Percentiles rank a stretch among this genome's conserved stretches.
These are phyloP conservation scores for Toxotes lorentzi DNA, from an alignment of 2,797 vertebrate species.

Conservation along the genomic window DNA sequence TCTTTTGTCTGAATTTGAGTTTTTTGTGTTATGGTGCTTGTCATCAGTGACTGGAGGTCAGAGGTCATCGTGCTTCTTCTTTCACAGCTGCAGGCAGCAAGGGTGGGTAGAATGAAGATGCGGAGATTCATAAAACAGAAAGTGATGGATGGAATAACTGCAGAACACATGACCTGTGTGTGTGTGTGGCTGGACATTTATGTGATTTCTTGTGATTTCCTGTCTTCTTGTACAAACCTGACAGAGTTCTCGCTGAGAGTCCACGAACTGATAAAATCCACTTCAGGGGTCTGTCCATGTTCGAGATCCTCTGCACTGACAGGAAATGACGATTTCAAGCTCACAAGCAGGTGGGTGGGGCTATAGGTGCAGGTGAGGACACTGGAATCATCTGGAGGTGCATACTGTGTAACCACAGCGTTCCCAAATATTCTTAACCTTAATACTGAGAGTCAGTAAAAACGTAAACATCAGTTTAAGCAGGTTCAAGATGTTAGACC, in stretches of 20 bases:
- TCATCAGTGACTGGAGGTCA: conserved; percentile 47
- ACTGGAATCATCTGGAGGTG: too few relatives aligned
- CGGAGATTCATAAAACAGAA: conserved; percentile 53
- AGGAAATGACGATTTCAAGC: background rate
- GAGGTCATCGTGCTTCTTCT: conserved; percentile 36
- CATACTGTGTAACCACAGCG: too few relatives aligned
- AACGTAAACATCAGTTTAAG: too few relatives aligned
- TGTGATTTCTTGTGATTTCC: background rate
- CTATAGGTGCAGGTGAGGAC: too few relatives aligned
- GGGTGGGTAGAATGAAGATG: conserved; percentile 16
- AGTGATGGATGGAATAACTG: conserved; percentile 47
- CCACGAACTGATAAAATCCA: background rate
- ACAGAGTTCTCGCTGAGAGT: background rate
- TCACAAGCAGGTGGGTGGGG: background rate
- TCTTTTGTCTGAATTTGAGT: too few relatives aligned
- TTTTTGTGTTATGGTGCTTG: background rate
- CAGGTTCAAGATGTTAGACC: too few relatives aligned
- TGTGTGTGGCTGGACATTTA: too few relatives aligned
- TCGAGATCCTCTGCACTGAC: background rate
- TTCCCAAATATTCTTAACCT: too few relatives aligned
- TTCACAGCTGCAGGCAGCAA: conserved; percentile 48
- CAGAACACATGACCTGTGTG: conserved; percentile 41
- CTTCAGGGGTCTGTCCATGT: too few relatives aligned
- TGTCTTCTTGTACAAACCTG: background rate
- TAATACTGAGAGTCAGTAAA: too few relatives aligned